Evolutionary conservation across 1,140 invertebrate species (phyloP).

Genomic region (Penaeus indicus): DNA sequence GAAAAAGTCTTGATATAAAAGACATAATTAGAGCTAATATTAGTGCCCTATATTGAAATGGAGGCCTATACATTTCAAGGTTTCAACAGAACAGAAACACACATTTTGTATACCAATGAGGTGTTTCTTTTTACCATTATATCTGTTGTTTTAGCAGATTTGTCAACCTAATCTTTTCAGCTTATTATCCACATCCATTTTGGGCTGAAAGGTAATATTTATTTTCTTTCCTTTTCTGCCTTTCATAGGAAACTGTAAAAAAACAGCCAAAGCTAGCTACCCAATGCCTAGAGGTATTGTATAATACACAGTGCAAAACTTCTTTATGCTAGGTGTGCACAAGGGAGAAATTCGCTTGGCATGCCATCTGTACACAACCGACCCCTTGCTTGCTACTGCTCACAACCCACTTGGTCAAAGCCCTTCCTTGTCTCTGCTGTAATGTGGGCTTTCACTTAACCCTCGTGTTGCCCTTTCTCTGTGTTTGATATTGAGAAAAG

Average conservation of each 20-base stretch:
- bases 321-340: conserved; percentile 64
- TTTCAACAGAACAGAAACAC: conserved; percentile 6
- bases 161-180: conserved; percentile 48
- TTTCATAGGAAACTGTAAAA: conserved; percentile 69
- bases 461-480: too few relatives aligned
- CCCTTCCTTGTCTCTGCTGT: neutral
- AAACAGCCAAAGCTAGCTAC: conserved; percentile 69
- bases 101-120: neutral
- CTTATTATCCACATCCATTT: conserved; percentile 51
- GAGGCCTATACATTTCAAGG: too few relatives aligned
- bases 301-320: conserved; percentile 66
- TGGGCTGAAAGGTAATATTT: conserved; percentile 64
- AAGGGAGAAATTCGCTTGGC: conserved; percentile 62
- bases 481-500: too few relatives aligned
- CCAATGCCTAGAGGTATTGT: conserved; percentile 70
- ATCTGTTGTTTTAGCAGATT: too few relatives aligned
- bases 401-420: conserved; percentile 55
- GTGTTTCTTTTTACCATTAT: too few relatives aligned
- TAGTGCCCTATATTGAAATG: too few relatives aligned
- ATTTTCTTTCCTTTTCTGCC: conserved; percentile 68
- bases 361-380: conserved; percentile 61
- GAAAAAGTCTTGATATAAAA: too few relatives aligned
- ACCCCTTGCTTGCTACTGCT: conserved; percentile 52
- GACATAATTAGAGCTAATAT: too few relatives aligned
- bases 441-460: conserved; percentile 6